Conservation (phyloP, 2,888 invertebrate species). For the Malthinus flaveolus region DNA sequence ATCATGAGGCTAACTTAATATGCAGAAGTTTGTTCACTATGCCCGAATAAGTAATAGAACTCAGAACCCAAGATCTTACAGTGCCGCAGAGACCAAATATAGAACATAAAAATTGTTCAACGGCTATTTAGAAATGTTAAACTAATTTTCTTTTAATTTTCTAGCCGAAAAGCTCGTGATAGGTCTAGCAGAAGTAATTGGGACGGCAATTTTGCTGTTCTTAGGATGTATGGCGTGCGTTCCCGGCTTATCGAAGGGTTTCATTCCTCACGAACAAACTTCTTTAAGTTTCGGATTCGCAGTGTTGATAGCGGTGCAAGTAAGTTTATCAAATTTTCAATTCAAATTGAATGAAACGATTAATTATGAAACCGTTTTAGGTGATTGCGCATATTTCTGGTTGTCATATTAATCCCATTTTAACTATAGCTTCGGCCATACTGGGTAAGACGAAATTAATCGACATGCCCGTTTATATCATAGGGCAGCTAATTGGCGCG, state of each 20-base stretch:
- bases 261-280: slow-evolving; percentile 57
- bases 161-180: no score
- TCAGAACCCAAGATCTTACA: no score
- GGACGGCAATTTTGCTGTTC: slow-evolving; percentile 69
- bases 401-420: slow-evolving; percentile 76
- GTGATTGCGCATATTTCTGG: slow-evolving; percentile 78
- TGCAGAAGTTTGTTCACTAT: no score
- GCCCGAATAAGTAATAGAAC: no score
- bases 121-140: no score
- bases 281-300: slow-evolving; percentile 70
- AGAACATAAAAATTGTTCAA: no score
- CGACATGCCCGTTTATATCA: slow-evolving; percentile 63
- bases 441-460: slow-evolving; percentile 61
- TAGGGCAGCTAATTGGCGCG: slow-evolving; percentile 70
- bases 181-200: slow-evolving; percentile 73
- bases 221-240: slow-evolving; percentile 76
- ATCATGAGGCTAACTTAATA: no score
- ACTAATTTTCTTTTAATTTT: no score
- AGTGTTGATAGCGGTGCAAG: slow-evolving; percentile 71
- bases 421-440: slow-evolving; percentile 71
- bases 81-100: no score
- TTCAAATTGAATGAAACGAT: neutral
- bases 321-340: slow-evolving; percentile 41
- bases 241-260: slow-evolving; percentile 44
- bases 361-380: no score